Evolutionary conservation across 2,113 vertebrate species (phyloP), one percentile per base, ranked within the genome.

Genomic region (Rhynchopsitta pachyrhyncha): DNA sequence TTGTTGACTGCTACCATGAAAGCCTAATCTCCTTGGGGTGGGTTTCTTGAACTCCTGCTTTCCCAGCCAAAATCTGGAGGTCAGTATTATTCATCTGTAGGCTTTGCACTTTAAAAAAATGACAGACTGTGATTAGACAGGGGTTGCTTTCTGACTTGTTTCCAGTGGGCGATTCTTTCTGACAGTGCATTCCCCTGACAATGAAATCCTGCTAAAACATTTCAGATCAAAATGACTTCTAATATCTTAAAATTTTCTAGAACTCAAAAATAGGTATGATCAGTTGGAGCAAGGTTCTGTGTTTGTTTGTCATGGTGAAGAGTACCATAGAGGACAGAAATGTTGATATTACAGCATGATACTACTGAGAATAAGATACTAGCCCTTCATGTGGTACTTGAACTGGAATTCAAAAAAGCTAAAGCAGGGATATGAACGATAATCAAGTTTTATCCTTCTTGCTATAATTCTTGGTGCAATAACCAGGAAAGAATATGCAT

Each of bases 151-250:
- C 62, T 71, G 49, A 27, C 39, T 87, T 87, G 53, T 96, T 95
- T 96, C 86, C 66, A 92, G 80, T 82, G 73, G 27, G 47, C 84
- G 76, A 90, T 88, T 96, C 66, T 71, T 88, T 86, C 41, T 96
- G 95, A 96, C 86, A 90, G 77, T 42, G 10, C 31, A 66, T 79
- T 94, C 74, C 80, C 69, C 17, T 88, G 88, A 84, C 70, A 81
- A 66, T 82, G 47, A 92, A 96, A 90, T 88, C 29, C 76, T 92
- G 80, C 64, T 84, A 93, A 57, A 90, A 88, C 44, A 75, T 82
- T 90, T 94, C 76, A 71, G 73, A 82, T 79, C 69, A 93, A 92
- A 88, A 88, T 44, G 3, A 71, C 39, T 93, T 86, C 22, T 83
- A 78, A 64, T 68, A 80, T 16, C 82, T 86, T 47, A 78, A 90